Conservation (phyloP, 2,888 invertebrate species). For the Chouioia cunea region DNA sequence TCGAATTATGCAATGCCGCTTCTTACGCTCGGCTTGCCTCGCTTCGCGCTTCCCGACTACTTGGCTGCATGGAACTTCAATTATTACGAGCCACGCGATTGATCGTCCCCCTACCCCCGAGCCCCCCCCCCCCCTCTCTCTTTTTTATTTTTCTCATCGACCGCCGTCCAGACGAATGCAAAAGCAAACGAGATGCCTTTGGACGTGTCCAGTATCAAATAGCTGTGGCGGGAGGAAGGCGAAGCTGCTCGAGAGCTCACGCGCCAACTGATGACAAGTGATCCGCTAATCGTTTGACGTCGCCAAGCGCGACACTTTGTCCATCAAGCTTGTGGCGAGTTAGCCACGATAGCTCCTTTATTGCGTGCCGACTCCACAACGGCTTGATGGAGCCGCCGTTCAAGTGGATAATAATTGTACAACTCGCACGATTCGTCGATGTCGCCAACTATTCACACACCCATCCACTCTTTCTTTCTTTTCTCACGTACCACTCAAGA, state of each 20-base stretch:
- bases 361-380: constrained; percentile 64
- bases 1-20: constrained; percentile 37
- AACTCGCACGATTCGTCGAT: constrained; percentile 41
- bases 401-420: constrained; percentile 65
- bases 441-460: constrained; percentile 23
- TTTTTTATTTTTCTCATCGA: too few species aligned
- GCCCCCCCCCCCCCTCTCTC: too few species aligned
- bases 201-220: too few species aligned
- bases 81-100: too few species aligned
- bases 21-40: constrained; percentile 41
- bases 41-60: too few species aligned
- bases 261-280: constrained; percentile 67
- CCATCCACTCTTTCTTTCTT: neutral
- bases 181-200: too few species aligned
- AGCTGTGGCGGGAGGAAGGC: too few species aligned
- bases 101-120: too few species aligned
- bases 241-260: too few species aligned
- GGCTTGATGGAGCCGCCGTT: constrained; percentile 63
- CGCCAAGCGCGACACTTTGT: constrained; percentile 41
- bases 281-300: constrained; percentile 64
- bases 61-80: too few species aligned
- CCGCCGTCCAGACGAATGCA: too few species aligned
- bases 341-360: too few species aligned
- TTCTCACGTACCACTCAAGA: neutral
- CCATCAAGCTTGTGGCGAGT: constrained; percentile 32